A percentile compares a stretch with the other conserved stretches of the same genome.
phyloP scores from a whole-genome alignment of 2,888 invertebrate species.

The Brachylomia viminalis region DNA sequence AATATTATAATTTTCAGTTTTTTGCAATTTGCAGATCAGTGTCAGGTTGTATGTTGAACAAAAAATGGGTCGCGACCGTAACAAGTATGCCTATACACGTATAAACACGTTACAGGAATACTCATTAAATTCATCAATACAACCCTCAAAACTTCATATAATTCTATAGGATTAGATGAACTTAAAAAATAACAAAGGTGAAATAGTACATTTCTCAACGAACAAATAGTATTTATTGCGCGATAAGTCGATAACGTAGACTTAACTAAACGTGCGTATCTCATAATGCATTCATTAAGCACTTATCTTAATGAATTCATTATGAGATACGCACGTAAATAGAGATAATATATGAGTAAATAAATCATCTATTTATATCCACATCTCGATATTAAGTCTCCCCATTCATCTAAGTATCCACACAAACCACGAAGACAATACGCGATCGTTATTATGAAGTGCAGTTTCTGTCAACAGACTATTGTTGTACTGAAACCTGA shows the following conservation, averaged over 20 bases:
- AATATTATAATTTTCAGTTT: no score
- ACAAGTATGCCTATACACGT: no score
- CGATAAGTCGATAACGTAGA: not conserved
- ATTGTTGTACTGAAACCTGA: conserved; percentile 13
- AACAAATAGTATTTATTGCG: not conserved
- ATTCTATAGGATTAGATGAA: no score
- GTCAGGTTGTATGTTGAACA: no score
- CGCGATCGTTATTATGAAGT: not conserved
- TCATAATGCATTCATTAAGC: conserved; percentile 27
- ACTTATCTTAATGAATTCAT: conserved; percentile 23
- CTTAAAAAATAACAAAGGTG: not conserved
- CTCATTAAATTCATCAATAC: no score
- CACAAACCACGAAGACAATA: not conserved
- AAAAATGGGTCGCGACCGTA: no score
- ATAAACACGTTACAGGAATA: no score
- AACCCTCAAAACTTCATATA: no score
- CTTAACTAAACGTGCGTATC: not conserved
- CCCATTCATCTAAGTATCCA: conserved; percentile 26
- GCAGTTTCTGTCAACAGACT: conserved; percentile 5
- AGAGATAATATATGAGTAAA: conserved; percentile 30
- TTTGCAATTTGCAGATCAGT: no score
- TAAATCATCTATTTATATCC: conserved; percentile 32
- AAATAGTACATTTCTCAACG: not conserved
- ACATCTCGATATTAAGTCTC: not conserved
- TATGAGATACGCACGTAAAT: conserved; percentile 20